Percentiles rank a stretch among this genome's conserved stretches.
These are phyloP conservation scores for Ryuthela nishihirai DNA, from an alignment of 2,888 invertebrate genomes.

Conservation along the genomic window DNA sequence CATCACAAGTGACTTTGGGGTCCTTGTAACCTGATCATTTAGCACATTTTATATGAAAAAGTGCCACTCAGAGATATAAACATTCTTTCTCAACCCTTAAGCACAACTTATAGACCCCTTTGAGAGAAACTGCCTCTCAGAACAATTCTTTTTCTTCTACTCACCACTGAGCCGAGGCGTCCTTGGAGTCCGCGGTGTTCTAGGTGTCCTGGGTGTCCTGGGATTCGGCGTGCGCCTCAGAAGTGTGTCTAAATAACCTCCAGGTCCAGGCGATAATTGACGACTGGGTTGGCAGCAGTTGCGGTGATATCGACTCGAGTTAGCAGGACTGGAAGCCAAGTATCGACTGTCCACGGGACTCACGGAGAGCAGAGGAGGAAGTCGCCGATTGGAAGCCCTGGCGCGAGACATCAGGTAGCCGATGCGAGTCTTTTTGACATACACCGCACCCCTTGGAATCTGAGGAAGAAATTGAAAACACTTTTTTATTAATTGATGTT, in stretches of 20 bases:
- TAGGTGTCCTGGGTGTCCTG: constrained; percentile 6
- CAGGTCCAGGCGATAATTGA: constrained; percentile 20
- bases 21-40: too few species aligned
- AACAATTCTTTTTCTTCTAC: not conserved
- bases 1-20: too few species aligned
- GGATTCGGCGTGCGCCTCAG: not conserved
- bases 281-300: constrained; percentile 18
- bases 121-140: too few species aligned
- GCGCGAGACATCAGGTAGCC: constrained; percentile 23
- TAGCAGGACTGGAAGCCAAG: constrained; percentile 1
- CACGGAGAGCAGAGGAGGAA: constrained; percentile 24
- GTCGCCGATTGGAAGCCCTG: constrained; percentile 7
- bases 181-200: constrained; percentile 6
- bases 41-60: too few species aligned
- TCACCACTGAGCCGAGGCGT: not conserved
- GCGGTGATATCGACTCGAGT: constrained; percentile 27
- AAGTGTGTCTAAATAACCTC: constrained; percentile 16
- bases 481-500: too few species aligned
- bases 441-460: too few species aligned
- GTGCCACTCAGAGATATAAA: too few species aligned
- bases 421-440: too few species aligned
- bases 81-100: too few species aligned
- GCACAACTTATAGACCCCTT: too few species aligned
- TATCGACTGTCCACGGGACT: constrained; percentile 7
- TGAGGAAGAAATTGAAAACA: too few species aligned